Evolutionary conservation across 2,113 vertebrate species (phyloP), one percentile per base, ranked within the genome.

Genomic region (Melanocharis versteri): DNA sequence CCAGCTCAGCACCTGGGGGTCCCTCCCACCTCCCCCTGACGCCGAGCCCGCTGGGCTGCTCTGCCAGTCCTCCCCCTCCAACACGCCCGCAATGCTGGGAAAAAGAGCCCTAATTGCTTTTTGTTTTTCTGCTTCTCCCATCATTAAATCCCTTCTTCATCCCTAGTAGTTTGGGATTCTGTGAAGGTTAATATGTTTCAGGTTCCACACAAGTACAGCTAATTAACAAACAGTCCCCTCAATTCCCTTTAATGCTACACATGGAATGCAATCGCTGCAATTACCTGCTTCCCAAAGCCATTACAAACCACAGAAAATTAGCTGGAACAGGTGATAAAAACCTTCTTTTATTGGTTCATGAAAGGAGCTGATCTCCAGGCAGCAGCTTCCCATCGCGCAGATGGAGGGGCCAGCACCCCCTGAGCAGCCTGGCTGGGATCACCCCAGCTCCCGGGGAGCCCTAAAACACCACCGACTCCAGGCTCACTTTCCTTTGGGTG

Each of bases 131-230:
- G 54, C 87, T 96, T 97, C 89, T 94, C 91, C 91, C 94, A 31
- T 95, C 94, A 93, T 91, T 71, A 97, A 95, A 96, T 91, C 92
- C 89, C 73, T 58, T 71, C 92, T 85, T 97, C 92, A 82, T 90
- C 89, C 77, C 90, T 90, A 89, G 68, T 87, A 94, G 62, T 90
- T 57, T 65, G 92, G 91, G 84, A 97, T 77, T 94, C 78, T 89
- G 91, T 83, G 94, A 97, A 97, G 95, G 94, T 97, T 97, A 95
- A 93, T 87, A 79, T 54, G 88, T 92, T 95, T 94, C 94, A 70
- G 92, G 95, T 96, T 97, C 93, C 94, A 94, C 94, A 91, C 85
- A 94, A 97, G 90, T 89, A 91, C 83, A 93, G 94, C 91, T 97
- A 89, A 89, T 96, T 93, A 97, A 92, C 95, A 96, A 94, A 92